phyloP scores from a whole-genome alignment of 1,140 invertebrate genomes.

The Drosophila erecta region DNA sequence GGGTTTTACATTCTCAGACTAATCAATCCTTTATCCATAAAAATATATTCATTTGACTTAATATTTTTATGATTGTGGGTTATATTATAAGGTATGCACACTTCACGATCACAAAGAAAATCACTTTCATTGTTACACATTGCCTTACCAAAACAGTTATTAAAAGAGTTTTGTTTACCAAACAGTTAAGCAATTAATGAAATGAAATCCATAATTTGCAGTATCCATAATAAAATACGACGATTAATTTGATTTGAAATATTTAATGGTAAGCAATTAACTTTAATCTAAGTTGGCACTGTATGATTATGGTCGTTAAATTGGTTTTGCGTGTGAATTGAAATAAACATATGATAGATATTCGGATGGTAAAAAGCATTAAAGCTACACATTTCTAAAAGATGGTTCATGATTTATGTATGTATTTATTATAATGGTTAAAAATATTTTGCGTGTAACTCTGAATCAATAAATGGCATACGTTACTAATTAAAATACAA shows the following conservation, averaged over 20 bases:
- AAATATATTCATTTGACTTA: too few species aligned
- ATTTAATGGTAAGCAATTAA: neutral
- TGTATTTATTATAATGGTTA: neutral
- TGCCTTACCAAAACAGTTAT: neutral
- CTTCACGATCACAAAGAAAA: too few species aligned
- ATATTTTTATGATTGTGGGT: too few species aligned
- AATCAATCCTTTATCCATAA: too few species aligned
- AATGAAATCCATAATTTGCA: neutral
- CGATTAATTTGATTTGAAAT: neutral
- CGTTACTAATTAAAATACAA: too few species aligned
- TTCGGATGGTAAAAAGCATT: too few species aligned
- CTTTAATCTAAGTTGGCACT: neutral
- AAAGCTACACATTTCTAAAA: too few species aligned
- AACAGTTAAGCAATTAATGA: neutral
- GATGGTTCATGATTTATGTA: too few species aligned
- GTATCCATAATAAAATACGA: neutral
- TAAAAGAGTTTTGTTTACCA: neutral
- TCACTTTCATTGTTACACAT: neutral
- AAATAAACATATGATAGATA: too few species aligned
- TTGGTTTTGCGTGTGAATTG: neutral
- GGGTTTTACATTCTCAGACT: too few species aligned
- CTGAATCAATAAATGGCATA: neutral
- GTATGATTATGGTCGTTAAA: neutral
- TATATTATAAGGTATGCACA: too few species aligned
- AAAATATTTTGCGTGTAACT: neutral